Evolutionary conservation across 2,888 invertebrate species (phyloP).

Genomic region (Metellina segmentata): DNA sequence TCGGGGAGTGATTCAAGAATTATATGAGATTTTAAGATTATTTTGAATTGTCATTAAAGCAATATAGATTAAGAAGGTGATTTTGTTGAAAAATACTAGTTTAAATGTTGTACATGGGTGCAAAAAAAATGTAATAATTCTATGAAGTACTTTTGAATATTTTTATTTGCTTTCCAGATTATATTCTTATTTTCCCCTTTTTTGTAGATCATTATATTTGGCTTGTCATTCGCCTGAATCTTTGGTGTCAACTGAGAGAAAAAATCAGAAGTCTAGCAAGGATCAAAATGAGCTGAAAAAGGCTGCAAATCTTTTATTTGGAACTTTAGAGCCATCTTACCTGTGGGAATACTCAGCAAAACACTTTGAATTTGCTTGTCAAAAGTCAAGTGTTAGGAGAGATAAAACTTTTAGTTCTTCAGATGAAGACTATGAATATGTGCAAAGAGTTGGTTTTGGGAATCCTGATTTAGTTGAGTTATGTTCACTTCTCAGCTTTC

Average conservation of each 20-base stretch:
- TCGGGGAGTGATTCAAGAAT: too few relatives aligned
- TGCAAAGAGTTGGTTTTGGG: constrained; percentile 84
- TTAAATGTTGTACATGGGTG: too few relatives aligned
- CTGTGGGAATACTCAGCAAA: constrained; percentile 87
- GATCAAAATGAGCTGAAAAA: constrained; percentile 86
- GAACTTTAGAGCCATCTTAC: constrained; percentile 91
- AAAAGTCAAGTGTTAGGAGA: constrained; percentile 6
- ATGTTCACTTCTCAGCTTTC: constrained; percentile 87
- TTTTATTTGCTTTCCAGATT: too few relatives aligned
- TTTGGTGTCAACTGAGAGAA: constrained; percentile 14
- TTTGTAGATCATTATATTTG: constrained; percentile 66
- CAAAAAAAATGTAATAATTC: too few relatives aligned
- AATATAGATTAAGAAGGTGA: too few relatives aligned
- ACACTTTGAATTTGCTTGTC: constrained; percentile 80
- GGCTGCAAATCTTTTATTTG: constrained; percentile 91
- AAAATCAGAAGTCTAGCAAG: constrained; percentile 59
- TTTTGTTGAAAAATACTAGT: too few relatives aligned
- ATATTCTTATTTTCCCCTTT: not conserved
- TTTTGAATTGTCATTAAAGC: too few relatives aligned
- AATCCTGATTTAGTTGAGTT: constrained; percentile 84
- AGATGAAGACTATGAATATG: constrained; percentile 77
- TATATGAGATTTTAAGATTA: too few relatives aligned
- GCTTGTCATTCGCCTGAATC: constrained; percentile 48
- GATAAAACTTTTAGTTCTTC: not conserved
- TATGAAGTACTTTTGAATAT: too few relatives aligned